A percentile compares a stretch with the other conserved stretches of the same genome.
Conservation (phyloP, 2,797 vertebrate species). For the Knipowitschia caucasica region DNA sequence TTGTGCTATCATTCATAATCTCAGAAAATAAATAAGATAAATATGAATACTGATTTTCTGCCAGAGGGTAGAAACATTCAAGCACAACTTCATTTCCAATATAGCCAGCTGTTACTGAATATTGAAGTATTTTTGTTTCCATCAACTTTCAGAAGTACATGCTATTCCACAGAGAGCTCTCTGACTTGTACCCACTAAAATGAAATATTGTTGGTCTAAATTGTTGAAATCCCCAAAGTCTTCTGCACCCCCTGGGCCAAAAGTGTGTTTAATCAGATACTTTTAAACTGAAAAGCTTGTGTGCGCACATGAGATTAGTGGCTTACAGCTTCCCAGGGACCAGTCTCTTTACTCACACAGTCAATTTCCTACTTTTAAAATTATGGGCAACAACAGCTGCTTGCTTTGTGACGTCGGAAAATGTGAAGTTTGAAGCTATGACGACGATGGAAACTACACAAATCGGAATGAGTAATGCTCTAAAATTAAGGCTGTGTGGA, state of each 20-base stretch:
- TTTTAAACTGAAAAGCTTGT: conserved; percentile 10
- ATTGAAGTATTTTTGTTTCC: not conserved
- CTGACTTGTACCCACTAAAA: conserved; percentile 6
- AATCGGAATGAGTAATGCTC: conserved; percentile 8
- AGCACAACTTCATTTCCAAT: no score
- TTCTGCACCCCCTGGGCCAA: conserved; percentile 12
- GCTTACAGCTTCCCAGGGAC: conserved; percentile 15
- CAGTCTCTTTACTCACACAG: conserved; percentile 7
- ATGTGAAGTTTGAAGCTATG: conserved; percentile 6
- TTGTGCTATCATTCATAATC: no score
- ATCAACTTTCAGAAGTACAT: not conserved
- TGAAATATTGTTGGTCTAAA: conserved; percentile 9
- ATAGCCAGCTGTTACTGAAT: not conserved
- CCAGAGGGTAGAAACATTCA: no score
- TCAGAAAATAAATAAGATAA: no score
- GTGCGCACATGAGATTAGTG: conserved; percentile 4
- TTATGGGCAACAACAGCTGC: conserved; percentile 19
- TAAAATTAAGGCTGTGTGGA: no score
- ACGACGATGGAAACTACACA: conserved; percentile 12
- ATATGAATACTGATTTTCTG: no score
- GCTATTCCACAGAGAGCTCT: not conserved
- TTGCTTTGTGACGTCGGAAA: conserved; percentile 16
- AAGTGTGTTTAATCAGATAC: conserved; percentile 3
- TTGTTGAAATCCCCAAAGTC: not conserved
- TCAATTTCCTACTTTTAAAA: conserved; percentile 25